Evolutionary conservation across 2,888 invertebrate species (phyloP).

Genomic region (Netelia fuscicornis): DNA sequence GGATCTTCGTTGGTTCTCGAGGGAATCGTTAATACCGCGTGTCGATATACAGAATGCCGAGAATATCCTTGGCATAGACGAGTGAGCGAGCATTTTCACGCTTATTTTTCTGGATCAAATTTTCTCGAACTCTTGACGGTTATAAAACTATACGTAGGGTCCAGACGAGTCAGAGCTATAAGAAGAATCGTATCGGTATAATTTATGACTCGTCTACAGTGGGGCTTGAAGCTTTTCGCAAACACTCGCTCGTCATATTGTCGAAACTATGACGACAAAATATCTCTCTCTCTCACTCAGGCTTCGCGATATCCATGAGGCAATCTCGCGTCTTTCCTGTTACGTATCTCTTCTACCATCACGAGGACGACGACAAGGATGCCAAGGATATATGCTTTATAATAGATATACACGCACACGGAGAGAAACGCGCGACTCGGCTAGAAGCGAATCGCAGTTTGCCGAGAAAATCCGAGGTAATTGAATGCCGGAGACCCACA

Average conservation of each 20-base stretch:
- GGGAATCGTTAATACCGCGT: slow-evolving; percentile 67
- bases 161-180: background rate
- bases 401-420: slow-evolving; percentile 6
- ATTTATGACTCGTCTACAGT: background rate
- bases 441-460: slow-evolving; percentile 81
- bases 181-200: background rate
- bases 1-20: slow-evolving; percentile 16
- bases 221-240: slow-evolving; percentile 1
- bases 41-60: slow-evolving; percentile 57
- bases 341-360: slow-evolving; percentile 21
- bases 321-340: slow-evolving; percentile 75
- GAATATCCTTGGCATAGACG: slow-evolving; percentile 33
- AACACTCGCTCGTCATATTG: slow-evolving; percentile 77
- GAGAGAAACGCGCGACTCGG: slow-evolving; percentile 29
- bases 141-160: background rate
- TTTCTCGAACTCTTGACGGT: slow-evolving; percentile 18
- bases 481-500: slow-evolving; percentile 79
- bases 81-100: slow-evolving; percentile 67
- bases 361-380: slow-evolving; percentile 71
- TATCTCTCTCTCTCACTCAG: background rate
- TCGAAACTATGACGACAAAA: slow-evolving; percentile 75
- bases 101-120: slow-evolving; percentile 61
- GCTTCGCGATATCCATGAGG: slow-evolving; percentile 71
- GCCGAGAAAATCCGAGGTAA: slow-evolving; percentile 83
- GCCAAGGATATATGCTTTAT: slow-evolving; percentile 45